phyloP scores from a whole-genome alignment of 2,113 vertebrate genomes.

The Dicrurus megarhynchus region DNA sequence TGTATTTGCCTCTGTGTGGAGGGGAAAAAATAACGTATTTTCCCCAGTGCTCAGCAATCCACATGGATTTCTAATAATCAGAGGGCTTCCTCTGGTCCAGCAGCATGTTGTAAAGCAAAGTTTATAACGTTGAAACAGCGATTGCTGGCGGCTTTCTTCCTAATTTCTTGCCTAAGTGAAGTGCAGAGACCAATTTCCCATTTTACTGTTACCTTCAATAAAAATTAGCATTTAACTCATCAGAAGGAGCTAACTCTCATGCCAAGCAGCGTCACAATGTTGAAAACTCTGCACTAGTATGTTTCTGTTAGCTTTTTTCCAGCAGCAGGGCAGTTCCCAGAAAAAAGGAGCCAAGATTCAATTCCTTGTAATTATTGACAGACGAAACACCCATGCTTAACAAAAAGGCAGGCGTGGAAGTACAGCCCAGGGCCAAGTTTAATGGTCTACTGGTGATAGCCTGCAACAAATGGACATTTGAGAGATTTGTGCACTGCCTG shows the following conservation, averaged over 20 bases:
- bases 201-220: constrained; percentile 23
- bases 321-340: constrained; percentile 33
- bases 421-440: not conserved
- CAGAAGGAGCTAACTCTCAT: not conserved
- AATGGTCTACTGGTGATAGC: not conserved
- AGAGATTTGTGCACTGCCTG: not conserved
- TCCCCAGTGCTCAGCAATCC: not conserved
- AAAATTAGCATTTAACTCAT: constrained; percentile 44
- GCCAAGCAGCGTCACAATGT: constrained; percentile 24
- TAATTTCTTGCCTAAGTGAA: constrained; percentile 39
- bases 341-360: constrained; percentile 2
- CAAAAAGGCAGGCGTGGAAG: constrained; percentile 1
- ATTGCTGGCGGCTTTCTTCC: not conserved
- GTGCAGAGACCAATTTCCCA: constrained; percentile 14
- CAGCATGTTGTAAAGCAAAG: not conserved
- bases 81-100: not conserved
- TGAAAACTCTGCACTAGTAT: not conserved
- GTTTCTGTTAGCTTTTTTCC: constrained; percentile 33
- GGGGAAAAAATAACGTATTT: not conserved
- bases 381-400: not conserved
- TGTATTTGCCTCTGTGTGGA: not conserved
- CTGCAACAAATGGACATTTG: constrained; percentile 2
- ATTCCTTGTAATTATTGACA: constrained; percentile 54
- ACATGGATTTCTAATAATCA: not conserved
- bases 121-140: not conserved